phyloP scores from a whole-genome alignment of 2,888 invertebrate genomes.

The Rutpela maculata region DNA sequence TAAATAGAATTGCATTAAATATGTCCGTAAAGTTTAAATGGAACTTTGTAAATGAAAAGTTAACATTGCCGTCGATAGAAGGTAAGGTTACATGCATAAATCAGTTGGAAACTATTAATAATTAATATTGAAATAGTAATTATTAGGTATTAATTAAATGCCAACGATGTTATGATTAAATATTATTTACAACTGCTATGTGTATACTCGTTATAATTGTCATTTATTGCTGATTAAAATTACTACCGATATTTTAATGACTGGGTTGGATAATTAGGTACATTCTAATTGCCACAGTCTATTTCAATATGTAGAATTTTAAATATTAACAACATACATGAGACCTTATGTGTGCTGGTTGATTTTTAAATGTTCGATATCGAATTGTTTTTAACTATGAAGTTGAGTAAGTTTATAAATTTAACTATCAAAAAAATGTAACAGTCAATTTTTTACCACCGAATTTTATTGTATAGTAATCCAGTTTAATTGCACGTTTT shows the following conservation, averaged over 20 bases:
- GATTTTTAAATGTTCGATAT: too few species aligned
- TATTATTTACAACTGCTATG: not conserved
- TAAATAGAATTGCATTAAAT: not conserved
- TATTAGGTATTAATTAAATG: constrained; percentile 7
- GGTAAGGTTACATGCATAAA: not conserved
- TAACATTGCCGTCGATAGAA: not conserved
- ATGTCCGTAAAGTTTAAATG: not conserved
- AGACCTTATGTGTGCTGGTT: too few species aligned
- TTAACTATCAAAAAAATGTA: too few species aligned
- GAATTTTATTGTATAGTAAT: too few species aligned
- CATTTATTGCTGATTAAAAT: constrained; percentile 1
- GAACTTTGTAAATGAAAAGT: not conserved
- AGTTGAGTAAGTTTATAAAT: too few species aligned
- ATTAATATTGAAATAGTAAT: constrained; percentile 7
- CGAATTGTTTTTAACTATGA: too few species aligned
- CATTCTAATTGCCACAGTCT: not conserved
- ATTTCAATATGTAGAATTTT: not conserved
- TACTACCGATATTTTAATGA: constrained; percentile 7
- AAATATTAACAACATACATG: too few species aligned
- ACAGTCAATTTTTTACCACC: too few species aligned
- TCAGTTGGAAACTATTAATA: not conserved
- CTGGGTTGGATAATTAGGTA: not conserved
- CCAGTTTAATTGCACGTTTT: not conserved
- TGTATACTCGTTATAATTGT: not conserved
- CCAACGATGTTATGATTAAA: constrained; percentile 3